These are phyloP conservation scores for Tachystola acroxantha DNA, from an alignment of 2,888 invertebrate species.

Conservation along the genomic window DNA sequence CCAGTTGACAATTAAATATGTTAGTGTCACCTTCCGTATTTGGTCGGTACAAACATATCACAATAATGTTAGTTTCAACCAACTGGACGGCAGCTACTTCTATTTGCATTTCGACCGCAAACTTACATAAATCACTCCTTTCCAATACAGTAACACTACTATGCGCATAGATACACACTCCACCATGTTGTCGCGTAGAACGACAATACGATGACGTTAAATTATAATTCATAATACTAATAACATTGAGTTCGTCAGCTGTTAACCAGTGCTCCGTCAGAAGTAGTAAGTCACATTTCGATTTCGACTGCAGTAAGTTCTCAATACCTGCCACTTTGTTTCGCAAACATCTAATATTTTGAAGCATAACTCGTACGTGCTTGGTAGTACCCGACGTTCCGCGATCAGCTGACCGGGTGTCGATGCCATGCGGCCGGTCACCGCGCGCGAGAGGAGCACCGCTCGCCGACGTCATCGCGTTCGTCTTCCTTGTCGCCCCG, in stretches of 20 bases:
- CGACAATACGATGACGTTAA: neutral
- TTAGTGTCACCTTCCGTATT: conserved; percentile 1
- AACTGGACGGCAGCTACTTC: conserved; percentile 5
- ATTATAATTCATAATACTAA: neutral
- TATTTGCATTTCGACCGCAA: conserved; percentile 4
- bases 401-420: neutral
- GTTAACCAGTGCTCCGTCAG: neutral
- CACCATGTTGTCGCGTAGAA: neutral
- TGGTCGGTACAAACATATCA: conserved; percentile 1
- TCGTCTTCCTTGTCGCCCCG: neutral
- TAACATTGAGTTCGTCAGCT: neutral
- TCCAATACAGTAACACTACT: neutral
- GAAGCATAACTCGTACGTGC: neutral
- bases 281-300: neutral
- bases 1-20: neutral
- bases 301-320: neutral
- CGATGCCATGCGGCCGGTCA: neutral
- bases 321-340: neutral
- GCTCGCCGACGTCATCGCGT: neutral
- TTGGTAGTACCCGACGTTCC: neutral
- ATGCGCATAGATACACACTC: neutral
- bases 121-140: neutral
- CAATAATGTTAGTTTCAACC: conserved; percentile 1
- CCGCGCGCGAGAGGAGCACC: neutral
- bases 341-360: neutral